phyloP scores from a whole-genome alignment of 92 coral and sea anemone genomes.

The Isaurus tuberculatus region DNA sequence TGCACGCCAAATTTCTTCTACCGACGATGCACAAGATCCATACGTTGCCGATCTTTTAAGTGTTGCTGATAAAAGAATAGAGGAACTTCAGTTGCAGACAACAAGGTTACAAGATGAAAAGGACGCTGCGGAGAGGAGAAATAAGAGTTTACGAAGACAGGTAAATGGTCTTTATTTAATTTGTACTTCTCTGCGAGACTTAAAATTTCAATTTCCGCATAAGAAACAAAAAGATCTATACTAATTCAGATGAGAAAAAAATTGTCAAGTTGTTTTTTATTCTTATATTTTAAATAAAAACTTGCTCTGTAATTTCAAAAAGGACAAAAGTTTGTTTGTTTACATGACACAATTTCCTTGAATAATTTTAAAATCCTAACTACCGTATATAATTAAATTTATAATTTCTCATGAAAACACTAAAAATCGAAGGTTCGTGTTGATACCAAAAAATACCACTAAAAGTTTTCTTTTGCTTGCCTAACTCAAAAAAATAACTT shows the following conservation, averaged over 20 bases:
- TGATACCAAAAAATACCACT: too few species aligned
- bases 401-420: too few species aligned
- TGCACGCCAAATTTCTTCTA: slow-evolving; percentile 64
- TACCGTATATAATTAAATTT: not conserved
- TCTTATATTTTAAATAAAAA: not conserved
- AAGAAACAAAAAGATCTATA: not conserved
- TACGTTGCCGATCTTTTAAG: slow-evolving; percentile 96
- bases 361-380: not conserved
- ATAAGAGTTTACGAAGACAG: slow-evolving; percentile 95
- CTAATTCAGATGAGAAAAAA: not conserved
- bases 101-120: slow-evolving; percentile 78
- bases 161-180: slow-evolving; percentile 52
- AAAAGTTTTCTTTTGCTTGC: too few species aligned
- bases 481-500: too few species aligned
- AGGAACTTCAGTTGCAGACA: slow-evolving; percentile 82
- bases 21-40: slow-evolving; percentile 80
- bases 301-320: too few species aligned
- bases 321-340: too few species aligned
- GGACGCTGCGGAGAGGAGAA: slow-evolving; percentile 90
- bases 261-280: not conserved
- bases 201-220: not conserved
- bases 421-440: too few species aligned
- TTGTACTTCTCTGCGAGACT: not conserved
- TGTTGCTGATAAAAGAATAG: slow-evolving; percentile 96
- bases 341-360: not conserved